phyloP scores from a whole-genome alignment of 2,113 vertebrate genomes.

The Carassius gibelio region DNA sequence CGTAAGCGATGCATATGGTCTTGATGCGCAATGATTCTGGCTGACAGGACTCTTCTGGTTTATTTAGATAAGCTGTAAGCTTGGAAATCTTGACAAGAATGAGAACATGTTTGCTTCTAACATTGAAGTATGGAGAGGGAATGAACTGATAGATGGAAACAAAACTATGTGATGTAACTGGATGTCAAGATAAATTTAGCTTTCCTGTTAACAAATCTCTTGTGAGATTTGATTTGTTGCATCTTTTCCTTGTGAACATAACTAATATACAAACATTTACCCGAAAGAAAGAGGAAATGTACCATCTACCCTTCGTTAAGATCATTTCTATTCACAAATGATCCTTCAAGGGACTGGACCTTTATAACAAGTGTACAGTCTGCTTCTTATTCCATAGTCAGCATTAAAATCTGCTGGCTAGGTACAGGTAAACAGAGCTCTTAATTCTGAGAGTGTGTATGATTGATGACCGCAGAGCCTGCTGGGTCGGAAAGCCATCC shows the following conservation, averaged over 20 bases:
- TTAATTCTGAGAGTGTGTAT: conserved; percentile 43
- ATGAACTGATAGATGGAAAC: conserved; percentile 11
- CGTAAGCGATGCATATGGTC: conserved; percentile 30
- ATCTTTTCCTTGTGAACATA: neutral
- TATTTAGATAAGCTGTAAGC: conserved; percentile 27
- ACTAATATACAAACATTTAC: neutral
- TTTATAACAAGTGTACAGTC: neutral
- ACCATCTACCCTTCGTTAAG: neutral
- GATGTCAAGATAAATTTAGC: neutral
- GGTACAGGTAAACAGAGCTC: conserved; percentile 48
- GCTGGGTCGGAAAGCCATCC: conserved; percentile 34
- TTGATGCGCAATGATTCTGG: conserved; percentile 13
- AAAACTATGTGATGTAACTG: conserved; percentile 4
- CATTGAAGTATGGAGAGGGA: neutral
- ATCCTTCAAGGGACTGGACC: neutral
- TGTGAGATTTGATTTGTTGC: neutral
- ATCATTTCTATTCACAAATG: neutral
- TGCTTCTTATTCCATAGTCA: conserved; percentile 36
- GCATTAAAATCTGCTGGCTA: conserved; percentile 51
- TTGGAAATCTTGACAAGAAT: conserved; percentile 12
- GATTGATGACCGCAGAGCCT: conserved; percentile 41
- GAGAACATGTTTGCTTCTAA: neutral
- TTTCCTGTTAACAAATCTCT: neutral
- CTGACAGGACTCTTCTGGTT: conserved; percentile 40
- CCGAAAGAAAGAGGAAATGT: neutral